These are phyloP conservation scores for Falco naumanni DNA, from an alignment of 2,797 vertebrate species.

Conservation along the genomic window DNA sequence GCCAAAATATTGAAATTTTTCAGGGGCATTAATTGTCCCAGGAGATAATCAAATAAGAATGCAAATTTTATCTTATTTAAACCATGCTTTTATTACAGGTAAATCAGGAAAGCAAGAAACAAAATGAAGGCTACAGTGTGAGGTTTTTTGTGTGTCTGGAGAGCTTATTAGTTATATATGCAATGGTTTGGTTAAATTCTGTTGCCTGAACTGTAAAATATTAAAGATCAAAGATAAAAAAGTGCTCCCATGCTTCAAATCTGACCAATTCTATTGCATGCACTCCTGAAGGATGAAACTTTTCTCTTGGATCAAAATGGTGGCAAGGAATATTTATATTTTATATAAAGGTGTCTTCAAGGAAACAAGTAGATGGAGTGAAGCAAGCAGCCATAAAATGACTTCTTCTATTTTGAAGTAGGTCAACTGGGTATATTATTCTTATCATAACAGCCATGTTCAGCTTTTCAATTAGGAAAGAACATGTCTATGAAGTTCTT, in stretches of 20 bases:
- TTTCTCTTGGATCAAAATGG: slow-evolving; percentile 77
- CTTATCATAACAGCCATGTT: slow-evolving; percentile 57
- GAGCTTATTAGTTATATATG: slow-evolving; percentile 62
- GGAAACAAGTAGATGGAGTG: slow-evolving; percentile 48
- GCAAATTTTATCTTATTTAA: slow-evolving; percentile 4
- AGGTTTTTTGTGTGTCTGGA: background rate
- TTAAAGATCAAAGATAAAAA: slow-evolving; percentile 81
- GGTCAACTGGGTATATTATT: slow-evolving; percentile 60
- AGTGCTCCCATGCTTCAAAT: slow-evolving; percentile 73
- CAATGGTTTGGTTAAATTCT: slow-evolving; percentile 76
- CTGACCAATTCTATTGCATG: slow-evolving; percentile 80
- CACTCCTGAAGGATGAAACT: slow-evolving; percentile 81
- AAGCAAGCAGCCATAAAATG: slow-evolving; percentile 53
- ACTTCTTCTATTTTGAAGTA: slow-evolving; percentile 64
- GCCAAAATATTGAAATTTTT: slow-evolving; percentile 5
- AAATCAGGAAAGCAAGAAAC: background rate
- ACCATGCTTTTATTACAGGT: background rate
- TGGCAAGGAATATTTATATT: slow-evolving; percentile 62
- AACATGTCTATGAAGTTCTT: slow-evolving; percentile 61
- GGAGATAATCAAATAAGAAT: slow-evolving; percentile 36
- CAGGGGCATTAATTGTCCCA: slow-evolving; percentile 38
- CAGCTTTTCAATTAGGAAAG: slow-evolving; percentile 71
- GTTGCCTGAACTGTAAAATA: slow-evolving; percentile 78
- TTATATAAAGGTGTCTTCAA: slow-evolving; percentile 56
- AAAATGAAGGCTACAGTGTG: slow-evolving; percentile 41